Evolutionary conservation across 2,113 vertebrate genomes (phyloP).

Genomic region (Psilopsiagon aurifrons): DNA sequence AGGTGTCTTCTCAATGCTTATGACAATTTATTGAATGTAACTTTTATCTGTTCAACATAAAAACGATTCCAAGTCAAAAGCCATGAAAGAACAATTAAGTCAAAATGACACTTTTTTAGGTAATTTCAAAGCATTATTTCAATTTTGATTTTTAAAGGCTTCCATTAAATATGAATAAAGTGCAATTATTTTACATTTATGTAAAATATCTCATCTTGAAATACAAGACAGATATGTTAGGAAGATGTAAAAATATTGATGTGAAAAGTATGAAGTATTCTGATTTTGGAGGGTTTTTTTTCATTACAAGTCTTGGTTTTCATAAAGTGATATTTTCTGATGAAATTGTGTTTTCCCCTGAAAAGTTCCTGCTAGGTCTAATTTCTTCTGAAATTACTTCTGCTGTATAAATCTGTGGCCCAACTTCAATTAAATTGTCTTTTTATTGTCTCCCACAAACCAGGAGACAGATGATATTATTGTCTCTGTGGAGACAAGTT

Average conservation of each 20-base stretch:
- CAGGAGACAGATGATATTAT: neutral
- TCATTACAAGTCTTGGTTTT: neutral
- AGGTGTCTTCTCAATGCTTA: neutral
- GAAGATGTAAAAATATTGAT: neutral
- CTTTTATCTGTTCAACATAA: neutral
- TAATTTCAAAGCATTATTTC: neutral
- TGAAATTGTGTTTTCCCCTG: neutral
- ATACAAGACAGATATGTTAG: neutral
- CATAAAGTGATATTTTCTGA: neutral
- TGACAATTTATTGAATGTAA: neutral
- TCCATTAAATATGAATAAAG: neutral
- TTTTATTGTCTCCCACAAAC: slow-evolving; percentile 33
- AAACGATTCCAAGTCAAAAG: neutral
- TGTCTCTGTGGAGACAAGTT: slow-evolving; percentile 23
- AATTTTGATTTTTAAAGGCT: neutral
- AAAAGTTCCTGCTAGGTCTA: slow-evolving; percentile 35
- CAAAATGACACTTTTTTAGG: neutral
- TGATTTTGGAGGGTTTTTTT: neutral
- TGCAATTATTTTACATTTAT: neutral
- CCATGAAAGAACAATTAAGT: neutral
- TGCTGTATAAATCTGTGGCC: slow-evolving; percentile 11
- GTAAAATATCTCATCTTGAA: neutral
- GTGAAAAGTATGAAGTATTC: neutral
- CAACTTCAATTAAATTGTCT: slow-evolving; percentile 30
- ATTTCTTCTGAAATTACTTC: slow-evolving; percentile 49